Percentiles rank a stretch among this genome's conserved stretches.
phyloP scores from a whole-genome alignment of 2,797 vertebrate species.

The Paratrypauchen microcephalus region DNA sequence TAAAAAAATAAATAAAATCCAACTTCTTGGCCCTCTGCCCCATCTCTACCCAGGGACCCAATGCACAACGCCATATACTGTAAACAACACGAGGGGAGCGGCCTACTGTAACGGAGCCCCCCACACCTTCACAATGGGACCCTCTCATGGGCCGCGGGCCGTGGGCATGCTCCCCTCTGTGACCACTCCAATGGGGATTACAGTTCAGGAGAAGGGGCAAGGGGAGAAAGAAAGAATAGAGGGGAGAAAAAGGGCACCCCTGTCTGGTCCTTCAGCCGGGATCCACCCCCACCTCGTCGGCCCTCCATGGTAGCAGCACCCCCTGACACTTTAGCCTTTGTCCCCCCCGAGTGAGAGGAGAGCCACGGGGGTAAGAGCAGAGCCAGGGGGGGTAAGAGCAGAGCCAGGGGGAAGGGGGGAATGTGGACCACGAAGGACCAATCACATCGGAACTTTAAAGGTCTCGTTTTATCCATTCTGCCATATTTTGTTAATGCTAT shows the following conservation, averaged over 20 bases:
- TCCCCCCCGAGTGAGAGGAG: slow-evolving; percentile 40
- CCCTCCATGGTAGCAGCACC: slow-evolving; percentile 45
- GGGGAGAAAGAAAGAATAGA: slow-evolving; percentile 4
- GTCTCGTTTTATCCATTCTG: not conserved
- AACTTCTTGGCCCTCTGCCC: not conserved
- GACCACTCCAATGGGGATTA: slow-evolving; percentile 65
- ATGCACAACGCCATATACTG: slow-evolving; percentile 68
- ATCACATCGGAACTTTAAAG: slow-evolving; percentile 56
- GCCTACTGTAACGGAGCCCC: slow-evolving; percentile 81
- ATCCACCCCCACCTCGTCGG: slow-evolving; percentile 65
- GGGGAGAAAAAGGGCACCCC: slow-evolving; percentile 31
- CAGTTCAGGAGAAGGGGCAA: slow-evolving; percentile 40
- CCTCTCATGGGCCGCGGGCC: slow-evolving; percentile 73
- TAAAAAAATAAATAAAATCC: not conserved
- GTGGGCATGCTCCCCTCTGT: slow-evolving; percentile 57
- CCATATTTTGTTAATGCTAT: not conserved
- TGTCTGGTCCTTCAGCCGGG: slow-evolving; percentile 69
- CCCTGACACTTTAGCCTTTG: slow-evolving; percentile 79
- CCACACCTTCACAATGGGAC: slow-evolving; percentile 71
- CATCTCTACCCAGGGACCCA: not conserved
- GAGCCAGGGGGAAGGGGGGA: slow-evolving; percentile 60
- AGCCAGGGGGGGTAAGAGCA: slow-evolving; percentile 59
- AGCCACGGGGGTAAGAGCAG: slow-evolving; percentile 42
- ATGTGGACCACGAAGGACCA: slow-evolving; percentile 57
- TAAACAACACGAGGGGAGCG: slow-evolving; percentile 83